Evolutionary conservation across 2,888 invertebrate species (phyloP).

Genomic region (Lissonota sp.): DNA sequence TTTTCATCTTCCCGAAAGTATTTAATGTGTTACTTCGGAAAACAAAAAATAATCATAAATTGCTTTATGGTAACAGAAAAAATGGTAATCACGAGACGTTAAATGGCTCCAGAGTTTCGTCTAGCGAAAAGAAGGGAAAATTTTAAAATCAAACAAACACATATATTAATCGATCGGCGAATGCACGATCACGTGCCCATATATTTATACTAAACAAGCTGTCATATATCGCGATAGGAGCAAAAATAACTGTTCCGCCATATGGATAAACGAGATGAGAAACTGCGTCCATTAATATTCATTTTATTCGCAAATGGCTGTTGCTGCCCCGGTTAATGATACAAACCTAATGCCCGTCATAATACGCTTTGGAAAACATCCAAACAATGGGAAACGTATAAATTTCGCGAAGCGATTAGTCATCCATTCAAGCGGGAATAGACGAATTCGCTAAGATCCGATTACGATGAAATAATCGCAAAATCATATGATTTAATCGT

Average conservation of each 20-base stretch:
- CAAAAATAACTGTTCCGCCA: slow-evolving; percentile 17
- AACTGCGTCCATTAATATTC: slow-evolving; percentile 57
- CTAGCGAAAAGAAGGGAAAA: too few species aligned
- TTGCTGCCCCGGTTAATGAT: neutral
- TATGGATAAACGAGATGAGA: slow-evolving; percentile 31
- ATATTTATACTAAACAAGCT: slow-evolving; percentile 6
- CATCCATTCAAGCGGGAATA: slow-evolving; percentile 49
- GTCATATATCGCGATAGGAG: neutral
- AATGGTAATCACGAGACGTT: too few species aligned
- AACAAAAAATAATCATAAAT: too few species aligned
- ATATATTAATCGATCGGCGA: slow-evolving; percentile 42
- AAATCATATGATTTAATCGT: slow-evolving; percentile 51
- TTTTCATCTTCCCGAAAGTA: too few species aligned
- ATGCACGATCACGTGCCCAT: slow-evolving; percentile 29
- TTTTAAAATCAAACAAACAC: too few species aligned
- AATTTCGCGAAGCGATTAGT: slow-evolving; percentile 57
- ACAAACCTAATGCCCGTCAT: neutral
- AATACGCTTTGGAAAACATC: slow-evolving; percentile 21
- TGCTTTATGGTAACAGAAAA: too few species aligned
- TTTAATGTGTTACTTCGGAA: too few species aligned
- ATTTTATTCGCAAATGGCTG: slow-evolving; percentile 21
- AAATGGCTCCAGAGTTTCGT: too few species aligned
- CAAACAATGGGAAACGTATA: slow-evolving; percentile 62
- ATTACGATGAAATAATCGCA: slow-evolving; percentile 53
- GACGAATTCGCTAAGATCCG: slow-evolving; percentile 5